phyloP scores from a whole-genome alignment of 2,113 vertebrate genomes.

The Thryonomys swinderianus region DNA sequence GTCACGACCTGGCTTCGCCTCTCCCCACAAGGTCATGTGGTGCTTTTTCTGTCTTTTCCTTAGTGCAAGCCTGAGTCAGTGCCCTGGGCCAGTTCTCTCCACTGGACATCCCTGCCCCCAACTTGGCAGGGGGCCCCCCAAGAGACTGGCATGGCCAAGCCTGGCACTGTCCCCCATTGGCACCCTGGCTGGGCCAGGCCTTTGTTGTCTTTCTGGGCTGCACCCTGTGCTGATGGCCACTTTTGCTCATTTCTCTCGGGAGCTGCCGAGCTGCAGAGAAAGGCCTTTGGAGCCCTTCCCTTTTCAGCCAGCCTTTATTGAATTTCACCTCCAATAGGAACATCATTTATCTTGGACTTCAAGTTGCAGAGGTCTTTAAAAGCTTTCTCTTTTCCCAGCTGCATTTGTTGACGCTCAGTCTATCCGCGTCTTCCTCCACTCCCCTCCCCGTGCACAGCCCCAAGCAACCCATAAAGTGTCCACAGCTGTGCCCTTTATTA shows the following conservation, averaged over 20 bases:
- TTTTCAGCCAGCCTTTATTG: constrained; percentile 91
- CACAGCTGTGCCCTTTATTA: constrained; percentile 98
- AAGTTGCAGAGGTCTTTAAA: constrained; percentile 88
- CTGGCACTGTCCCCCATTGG: constrained; percentile 22
- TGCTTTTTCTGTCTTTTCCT: neutral
- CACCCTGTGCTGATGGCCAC: constrained; percentile 79
- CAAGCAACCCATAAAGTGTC: constrained; percentile 94
- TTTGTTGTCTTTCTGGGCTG: constrained; percentile 87
- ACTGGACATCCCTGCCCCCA: neutral
- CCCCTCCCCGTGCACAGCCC: constrained; percentile 72
- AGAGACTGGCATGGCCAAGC: constrained; percentile 43
- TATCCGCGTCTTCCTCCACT: constrained; percentile 89
- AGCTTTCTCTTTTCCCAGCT: constrained; percentile 94
- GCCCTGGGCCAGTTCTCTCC: neutral
- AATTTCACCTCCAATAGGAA: constrained; percentile 91
- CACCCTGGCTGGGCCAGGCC: constrained; percentile 87
- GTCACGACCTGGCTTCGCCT: neutral
- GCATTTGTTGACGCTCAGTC: constrained; percentile 98
- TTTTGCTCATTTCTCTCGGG: constrained; percentile 90
- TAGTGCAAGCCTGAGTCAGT: neutral
- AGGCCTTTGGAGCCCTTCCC: constrained; percentile 87
- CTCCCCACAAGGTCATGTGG: neutral
- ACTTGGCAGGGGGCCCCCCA: constrained; percentile 37
- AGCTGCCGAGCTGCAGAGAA: constrained; percentile 91
- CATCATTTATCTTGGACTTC: constrained; percentile 90